Evolutionary conservation across 2,797 vertebrate species (phyloP), one percentile per base, ranked within the genome.

Genomic region (Tangara arthus): DNA sequence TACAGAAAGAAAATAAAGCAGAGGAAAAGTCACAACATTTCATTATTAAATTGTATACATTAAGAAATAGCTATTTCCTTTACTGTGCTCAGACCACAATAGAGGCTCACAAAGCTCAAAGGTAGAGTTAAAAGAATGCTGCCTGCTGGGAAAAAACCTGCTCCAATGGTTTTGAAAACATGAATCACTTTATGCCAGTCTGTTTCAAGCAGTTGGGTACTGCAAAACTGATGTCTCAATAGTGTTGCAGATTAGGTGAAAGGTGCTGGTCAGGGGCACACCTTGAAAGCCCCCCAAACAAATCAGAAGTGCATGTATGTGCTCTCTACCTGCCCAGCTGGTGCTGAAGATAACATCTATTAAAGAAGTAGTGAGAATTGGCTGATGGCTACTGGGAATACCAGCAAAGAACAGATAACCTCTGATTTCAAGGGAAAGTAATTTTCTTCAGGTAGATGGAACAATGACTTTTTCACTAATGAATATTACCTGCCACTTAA

Each of bases 201-300:
- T 92, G 35, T 94, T 88, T 90, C 46, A 84, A 93, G 55, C 42
- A 92, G 57, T 2, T 9, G 14, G 19, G 53, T 85, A 50, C 68
- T 86, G 69, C 89, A 94, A 93, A 90, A 52, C 52, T 69, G 50
- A 24, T 91, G n/a, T 87, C 63, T 89, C 57, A 90, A 71, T 81
- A 84, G 69, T 39, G 64, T 32, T 95, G 77, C 50, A 86, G 55
- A 89, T 87, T 59, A 82, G 55, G 50, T 64, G 87, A 91, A 82
- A 49, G 44, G 53, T 85, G 55, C 69, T 78, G n/a, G 59, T 91
- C 56, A 79, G 61, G 10, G 81, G 18, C 49, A 72, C 17, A 42
- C 30, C 56, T 79, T 47, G 60, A 90, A 93, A 96, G 35, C 4
- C 22, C 17, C 21, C 30, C 35, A 78, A 42, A 83, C 47, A 77